phyloP scores from a whole-genome alignment of 2,888 invertebrate genomes.

The Anthophora plumipes region DNA sequence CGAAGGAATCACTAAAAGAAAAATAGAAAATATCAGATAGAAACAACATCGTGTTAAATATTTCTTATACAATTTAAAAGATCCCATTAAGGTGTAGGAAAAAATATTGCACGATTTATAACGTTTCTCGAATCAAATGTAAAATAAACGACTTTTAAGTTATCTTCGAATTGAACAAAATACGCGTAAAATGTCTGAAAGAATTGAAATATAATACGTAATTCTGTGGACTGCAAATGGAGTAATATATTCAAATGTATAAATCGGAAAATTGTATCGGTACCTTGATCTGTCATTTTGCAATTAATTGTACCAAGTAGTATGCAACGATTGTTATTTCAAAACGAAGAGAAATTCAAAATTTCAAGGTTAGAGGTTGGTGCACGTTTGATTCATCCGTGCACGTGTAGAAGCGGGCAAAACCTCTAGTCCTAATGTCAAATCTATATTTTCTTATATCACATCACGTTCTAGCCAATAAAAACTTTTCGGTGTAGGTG shows the following conservation, averaged over 20 bases:
- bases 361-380: constrained; percentile 46
- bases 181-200: not conserved
- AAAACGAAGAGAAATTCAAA: constrained; percentile 6
- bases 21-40: not conserved
- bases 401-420: constrained; percentile 47
- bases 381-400: constrained; percentile 25
- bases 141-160: constrained; percentile 4
- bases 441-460: constrained; percentile 39
- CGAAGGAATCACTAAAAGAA: constrained; percentile 19
- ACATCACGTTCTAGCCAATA: constrained; percentile 27
- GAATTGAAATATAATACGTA: not conserved
- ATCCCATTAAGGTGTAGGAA: not conserved
- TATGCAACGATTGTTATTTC: not conserved
- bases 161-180: constrained; percentile 6
- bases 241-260: not conserved
- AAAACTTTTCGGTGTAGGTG: constrained; percentile 22
- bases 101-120: not conserved
- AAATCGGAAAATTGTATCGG: not conserved
- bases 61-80: not conserved
- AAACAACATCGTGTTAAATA: not conserved
- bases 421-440: constrained; percentile 34
- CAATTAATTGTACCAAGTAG: not conserved
- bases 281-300: constrained; percentile 64
- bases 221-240: not conserved
- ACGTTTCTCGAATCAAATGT: not conserved